Evolutionary conservation across 2,113 vertebrate species (phyloP).

Genomic region (Pseudonaja textilis): DNA sequence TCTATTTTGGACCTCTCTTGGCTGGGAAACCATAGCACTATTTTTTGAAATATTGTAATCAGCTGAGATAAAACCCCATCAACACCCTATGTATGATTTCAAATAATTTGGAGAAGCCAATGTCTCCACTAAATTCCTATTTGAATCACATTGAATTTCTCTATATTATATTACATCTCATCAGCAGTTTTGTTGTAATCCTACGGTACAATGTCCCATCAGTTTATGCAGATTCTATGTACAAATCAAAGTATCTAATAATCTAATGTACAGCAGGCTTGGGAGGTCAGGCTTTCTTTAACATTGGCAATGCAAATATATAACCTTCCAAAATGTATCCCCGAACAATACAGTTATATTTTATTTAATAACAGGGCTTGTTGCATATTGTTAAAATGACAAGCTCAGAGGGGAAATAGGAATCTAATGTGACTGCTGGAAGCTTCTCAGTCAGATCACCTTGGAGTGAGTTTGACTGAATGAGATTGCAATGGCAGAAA

Average conservation of each 20-base stretch:
- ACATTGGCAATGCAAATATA: neutral
- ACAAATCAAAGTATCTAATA: conserved; percentile 22
- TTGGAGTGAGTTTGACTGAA: conserved; percentile 36
- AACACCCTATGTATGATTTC: fast-evolving
- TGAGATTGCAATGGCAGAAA: conserved; percentile 39
- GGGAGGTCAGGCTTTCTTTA: neutral
- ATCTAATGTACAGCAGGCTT: fast-evolving
- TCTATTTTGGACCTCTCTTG: neutral
- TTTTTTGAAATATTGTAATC: neutral
- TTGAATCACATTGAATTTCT: neutral
- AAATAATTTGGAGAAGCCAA: neutral
- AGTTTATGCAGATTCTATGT: conserved; percentile 14
- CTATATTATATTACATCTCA: conserved; percentile 18
- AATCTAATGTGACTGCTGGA: neutral
- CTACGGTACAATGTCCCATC: neutral
- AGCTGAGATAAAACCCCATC: neutral
- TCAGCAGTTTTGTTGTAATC: neutral
- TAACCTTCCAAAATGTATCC: conserved; percentile 29
- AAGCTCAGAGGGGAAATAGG: conserved; percentile 1
- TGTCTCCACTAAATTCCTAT: neutral
- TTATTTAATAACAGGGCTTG: neutral
- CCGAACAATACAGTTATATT: conserved; percentile 38
- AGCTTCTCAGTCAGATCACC: conserved; percentile 32
- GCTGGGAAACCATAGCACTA: neutral
- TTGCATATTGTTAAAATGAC: fast-evolving